Evolutionary conservation across 2,888 invertebrate genomes (phyloP).

Genomic region (Anaspis maculata): DNA sequence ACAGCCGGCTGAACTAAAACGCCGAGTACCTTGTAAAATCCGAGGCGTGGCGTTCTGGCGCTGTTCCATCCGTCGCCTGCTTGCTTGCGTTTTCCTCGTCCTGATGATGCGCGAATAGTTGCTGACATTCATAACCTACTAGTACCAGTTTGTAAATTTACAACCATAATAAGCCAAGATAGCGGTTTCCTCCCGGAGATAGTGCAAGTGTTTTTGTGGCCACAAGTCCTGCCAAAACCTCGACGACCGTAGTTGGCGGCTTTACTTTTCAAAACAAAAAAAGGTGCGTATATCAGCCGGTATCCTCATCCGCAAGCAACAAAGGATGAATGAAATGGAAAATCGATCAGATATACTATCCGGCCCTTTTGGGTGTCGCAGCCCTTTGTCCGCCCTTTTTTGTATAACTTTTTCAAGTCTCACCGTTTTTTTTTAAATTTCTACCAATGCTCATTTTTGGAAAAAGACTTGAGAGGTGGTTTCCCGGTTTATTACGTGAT

Average conservation of each 20-base stretch:
- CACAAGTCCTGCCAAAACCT: slow-evolving; percentile 1
- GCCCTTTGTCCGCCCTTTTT: no score
- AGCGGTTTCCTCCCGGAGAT: slow-evolving; percentile 1
- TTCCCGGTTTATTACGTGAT: no score
- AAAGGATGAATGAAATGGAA: slow-evolving; percentile 10
- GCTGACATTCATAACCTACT: no score
- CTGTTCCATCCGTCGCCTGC: slow-evolving; percentile 9
- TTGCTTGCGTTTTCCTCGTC: slow-evolving; percentile 5
- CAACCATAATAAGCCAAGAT: background rate
- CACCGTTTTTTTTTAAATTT: no score
- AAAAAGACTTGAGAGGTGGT: no score
- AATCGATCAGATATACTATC: slow-evolving; percentile 8
- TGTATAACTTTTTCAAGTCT: no score
- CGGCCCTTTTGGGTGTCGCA: no score
- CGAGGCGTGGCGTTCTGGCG: slow-evolving; percentile 14
- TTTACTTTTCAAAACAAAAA: no score
- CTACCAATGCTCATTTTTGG: no score
- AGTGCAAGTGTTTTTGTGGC: slow-evolving; percentile 5
- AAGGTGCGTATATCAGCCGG: slow-evolving; percentile 10
- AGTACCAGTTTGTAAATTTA: no score
- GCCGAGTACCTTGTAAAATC: background rate
- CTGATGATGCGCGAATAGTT: no score
- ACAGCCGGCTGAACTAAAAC: slow-evolving; percentile 5
- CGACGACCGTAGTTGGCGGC: background rate
- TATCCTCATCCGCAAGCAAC: slow-evolving; percentile 2